Evolutionary conservation across 2,113 vertebrate species (phyloP).

Genomic region (Acinonyx jubatus): DNA sequence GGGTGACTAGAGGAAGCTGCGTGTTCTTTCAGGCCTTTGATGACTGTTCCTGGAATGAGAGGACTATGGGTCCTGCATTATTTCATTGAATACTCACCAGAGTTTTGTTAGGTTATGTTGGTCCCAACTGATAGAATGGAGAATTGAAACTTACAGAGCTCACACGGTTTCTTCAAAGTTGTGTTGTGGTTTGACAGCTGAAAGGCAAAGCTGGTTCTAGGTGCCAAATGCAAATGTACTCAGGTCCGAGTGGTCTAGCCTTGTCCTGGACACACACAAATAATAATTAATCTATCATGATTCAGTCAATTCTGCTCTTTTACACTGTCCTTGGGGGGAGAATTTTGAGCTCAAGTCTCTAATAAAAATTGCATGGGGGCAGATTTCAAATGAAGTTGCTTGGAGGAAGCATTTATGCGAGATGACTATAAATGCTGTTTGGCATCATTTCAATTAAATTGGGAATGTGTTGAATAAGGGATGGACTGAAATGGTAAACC

Average conservation of each 20-base stretch:
- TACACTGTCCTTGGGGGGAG: background rate
- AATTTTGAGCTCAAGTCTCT: conserved; percentile 13
- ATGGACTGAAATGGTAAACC: conserved; percentile 61
- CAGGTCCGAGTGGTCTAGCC: background rate
- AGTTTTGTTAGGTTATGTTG: background rate
- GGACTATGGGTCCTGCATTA: background rate
- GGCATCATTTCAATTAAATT: conserved; percentile 53
- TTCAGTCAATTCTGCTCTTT: background rate
- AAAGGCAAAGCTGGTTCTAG: background rate
- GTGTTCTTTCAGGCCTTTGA: background rate
- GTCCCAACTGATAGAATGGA: background rate
- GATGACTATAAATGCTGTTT: conserved; percentile 43
- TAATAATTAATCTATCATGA: background rate
- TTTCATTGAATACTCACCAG: background rate
- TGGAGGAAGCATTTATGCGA: background rate
- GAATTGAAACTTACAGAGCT: background rate
- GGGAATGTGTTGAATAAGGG: conserved; percentile 47
- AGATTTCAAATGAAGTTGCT: conserved; percentile 17
- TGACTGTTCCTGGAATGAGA: background rate
- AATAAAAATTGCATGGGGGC: background rate
- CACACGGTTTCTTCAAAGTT: background rate
- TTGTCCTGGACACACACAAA: background rate
- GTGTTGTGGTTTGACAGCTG: background rate
- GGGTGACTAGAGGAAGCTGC: background rate
- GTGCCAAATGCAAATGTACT: background rate